Evolutionary conservation across 2,888 invertebrate species (phyloP).

Genomic region (Metacarcinus magister): DNA sequence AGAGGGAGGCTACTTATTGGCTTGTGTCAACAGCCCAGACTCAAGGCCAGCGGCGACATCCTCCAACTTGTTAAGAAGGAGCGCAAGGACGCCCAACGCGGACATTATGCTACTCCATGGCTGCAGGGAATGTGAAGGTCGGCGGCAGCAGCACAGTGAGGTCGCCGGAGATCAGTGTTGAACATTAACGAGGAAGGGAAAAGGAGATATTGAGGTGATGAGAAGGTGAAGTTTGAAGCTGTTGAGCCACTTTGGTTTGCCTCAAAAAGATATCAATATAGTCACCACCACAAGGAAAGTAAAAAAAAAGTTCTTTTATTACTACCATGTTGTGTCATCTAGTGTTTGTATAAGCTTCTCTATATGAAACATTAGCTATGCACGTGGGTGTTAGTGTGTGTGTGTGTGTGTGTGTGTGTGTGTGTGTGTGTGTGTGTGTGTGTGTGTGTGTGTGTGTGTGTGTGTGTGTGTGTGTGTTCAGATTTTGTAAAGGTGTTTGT

Average conservation of each 20-base stretch:
- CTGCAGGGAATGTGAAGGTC: not conserved
- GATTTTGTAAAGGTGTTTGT: not conserved
- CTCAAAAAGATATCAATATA: not conserved
- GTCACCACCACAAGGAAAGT: not conserved
- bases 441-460: not conserved
- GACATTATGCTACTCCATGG: not conserved
- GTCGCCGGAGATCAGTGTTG: not conserved
- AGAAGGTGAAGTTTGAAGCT: not conserved
- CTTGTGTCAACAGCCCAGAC: constrained; percentile 50
- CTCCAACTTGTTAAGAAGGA: constrained; percentile 33
- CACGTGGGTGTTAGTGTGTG: not conserved
- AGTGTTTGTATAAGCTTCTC: not conserved
- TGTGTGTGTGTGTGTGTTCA: not conserved
- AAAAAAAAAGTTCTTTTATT: not conserved
- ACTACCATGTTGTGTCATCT: not conserved
- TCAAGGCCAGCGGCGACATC: constrained; percentile 37
- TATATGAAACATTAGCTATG: not conserved
- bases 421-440: not conserved
- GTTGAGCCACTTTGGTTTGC: not conserved
- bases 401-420: not conserved
- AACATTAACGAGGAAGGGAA: not conserved
- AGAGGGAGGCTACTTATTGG: constrained; percentile 59
- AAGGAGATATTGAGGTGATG: not conserved
- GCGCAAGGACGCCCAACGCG: not conserved
- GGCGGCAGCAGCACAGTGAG: not conserved